Percentiles rank a stretch among this genome's conserved stretches.
phyloP scores from a whole-genome alignment of 1,140 invertebrate species.

The Helicoverpa zea region DNA sequence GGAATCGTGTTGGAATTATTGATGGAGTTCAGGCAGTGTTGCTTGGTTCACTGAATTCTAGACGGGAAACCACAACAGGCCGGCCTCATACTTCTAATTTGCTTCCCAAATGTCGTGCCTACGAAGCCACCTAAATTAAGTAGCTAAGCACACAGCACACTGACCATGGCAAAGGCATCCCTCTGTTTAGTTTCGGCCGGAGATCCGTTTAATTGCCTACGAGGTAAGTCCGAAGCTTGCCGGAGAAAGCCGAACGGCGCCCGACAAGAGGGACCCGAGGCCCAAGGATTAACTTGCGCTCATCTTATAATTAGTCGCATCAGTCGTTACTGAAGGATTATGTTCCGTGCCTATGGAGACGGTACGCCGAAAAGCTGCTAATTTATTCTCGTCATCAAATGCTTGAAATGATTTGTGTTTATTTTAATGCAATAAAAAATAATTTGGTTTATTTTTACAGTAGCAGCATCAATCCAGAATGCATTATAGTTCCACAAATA shows the following conservation, averaged over 20 bases:
- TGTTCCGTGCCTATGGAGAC: constrained; percentile 23
- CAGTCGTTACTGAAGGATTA: constrained; percentile 50
- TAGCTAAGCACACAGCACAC: constrained; percentile 40
- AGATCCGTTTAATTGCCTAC: constrained; percentile 51
- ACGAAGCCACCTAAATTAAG: constrained; percentile 39
- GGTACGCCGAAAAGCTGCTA: background rate
- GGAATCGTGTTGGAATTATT: background rate
- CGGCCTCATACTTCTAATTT: constrained; percentile 20
- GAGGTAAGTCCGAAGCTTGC: constrained; percentile 42
- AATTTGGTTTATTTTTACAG: too few species aligned
- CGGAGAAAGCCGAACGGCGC: constrained; percentile 43
- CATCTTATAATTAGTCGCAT: constrained; percentile 58
- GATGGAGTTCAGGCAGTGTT: background rate
- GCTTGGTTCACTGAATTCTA: background rate
- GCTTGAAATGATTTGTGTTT: background rate
- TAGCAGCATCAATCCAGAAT: background rate
- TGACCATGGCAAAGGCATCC: constrained; percentile 39
- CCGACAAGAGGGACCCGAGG: constrained; percentile 26
- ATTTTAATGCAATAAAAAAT: background rate
- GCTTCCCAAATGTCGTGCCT: constrained; percentile 32
- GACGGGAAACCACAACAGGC: background rate
- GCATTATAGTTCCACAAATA: too few species aligned
- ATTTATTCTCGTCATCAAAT: constrained; percentile 1
- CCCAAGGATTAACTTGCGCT: constrained; percentile 54
- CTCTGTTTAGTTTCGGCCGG: constrained; percentile 49